A percentile compares a stretch with the other conserved stretches of the same genome.
phyloP scores from a whole-genome alignment of 2,797 vertebrate genomes.

The Anabas testudineus region DNA sequence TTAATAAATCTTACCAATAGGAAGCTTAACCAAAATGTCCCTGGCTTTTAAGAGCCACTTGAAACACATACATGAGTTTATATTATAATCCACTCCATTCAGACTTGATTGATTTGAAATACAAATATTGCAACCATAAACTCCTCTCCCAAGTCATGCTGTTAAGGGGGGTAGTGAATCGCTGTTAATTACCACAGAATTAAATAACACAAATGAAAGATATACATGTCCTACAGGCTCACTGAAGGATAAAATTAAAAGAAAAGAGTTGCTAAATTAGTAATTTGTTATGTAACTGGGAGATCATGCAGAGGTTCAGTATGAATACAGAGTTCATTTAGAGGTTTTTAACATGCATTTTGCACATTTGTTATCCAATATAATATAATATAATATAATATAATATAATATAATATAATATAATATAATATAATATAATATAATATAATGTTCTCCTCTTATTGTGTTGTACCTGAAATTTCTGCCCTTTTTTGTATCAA shows the following conservation, averaged over 20 bases:
- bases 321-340: background rate
- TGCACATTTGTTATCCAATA: slow-evolving; percentile 8
- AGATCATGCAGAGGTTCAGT: slow-evolving; percentile 6
- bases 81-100: background rate
- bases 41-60: background rate
- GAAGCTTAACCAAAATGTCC: slow-evolving; percentile 22
- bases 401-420: background rate
- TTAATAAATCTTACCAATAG: slow-evolving; percentile 7
- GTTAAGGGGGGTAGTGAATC: slow-evolving; percentile 18
- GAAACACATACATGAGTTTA: slow-evolving; percentile 15
- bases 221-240: slow-evolving; percentile 30
- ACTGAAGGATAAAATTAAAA: slow-evolving; percentile 28
- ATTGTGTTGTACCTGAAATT: slow-evolving; percentile 1
- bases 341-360: background rate
- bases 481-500: background rate
- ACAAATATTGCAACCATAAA: background rate
- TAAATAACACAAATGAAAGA: slow-evolving; percentile 27
- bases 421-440: background rate
- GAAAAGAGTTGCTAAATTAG: slow-evolving; percentile 36
- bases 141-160: slow-evolving; percentile 2
- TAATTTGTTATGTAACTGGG: slow-evolving; percentile 36
- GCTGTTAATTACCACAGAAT: slow-evolving; percentile 34
- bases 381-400: background rate
- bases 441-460: background rate
- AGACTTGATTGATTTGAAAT: background rate